Conservation (phyloP, 2,113 vertebrate genomes). For the Brachypteracias leptosomus region DNA sequence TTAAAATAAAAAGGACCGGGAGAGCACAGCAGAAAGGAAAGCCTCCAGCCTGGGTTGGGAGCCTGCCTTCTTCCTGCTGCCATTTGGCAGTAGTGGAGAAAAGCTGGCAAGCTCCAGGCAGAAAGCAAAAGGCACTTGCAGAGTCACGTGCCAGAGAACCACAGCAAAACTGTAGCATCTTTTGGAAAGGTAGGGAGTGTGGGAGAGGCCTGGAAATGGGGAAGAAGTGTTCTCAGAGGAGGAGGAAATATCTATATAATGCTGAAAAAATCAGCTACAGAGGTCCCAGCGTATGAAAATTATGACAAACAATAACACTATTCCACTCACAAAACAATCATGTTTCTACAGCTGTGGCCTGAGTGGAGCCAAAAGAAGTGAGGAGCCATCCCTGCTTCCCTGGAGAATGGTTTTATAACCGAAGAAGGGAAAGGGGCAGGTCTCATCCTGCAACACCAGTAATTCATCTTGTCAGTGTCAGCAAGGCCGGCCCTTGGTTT, state of each 20-base stretch:
- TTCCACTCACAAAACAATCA: conserved; percentile 11
- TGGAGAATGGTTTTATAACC: not conserved
- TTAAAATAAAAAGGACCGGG: not conserved
- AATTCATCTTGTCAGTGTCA: not conserved
- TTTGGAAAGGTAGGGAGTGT: not conserved
- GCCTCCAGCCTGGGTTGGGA: not conserved
- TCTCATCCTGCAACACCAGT: not conserved
- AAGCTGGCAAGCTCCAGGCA: not conserved
- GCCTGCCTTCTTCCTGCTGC: not conserved
- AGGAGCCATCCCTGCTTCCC: not conserved
- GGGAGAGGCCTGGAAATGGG: not conserved
- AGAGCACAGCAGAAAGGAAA: not conserved
- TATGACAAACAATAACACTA: conserved; percentile 16
- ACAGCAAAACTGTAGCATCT: not conserved
- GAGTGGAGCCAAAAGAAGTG: conserved; percentile 22
- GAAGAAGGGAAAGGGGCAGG: not conserved
- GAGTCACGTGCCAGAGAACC: fast-evolving
- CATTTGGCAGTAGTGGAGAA: not conserved
- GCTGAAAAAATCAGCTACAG: not conserved
- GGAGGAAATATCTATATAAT: not conserved
- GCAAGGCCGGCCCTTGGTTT: not conserved
- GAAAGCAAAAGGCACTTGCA: not conserved
- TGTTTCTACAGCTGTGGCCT: conserved; percentile 46
- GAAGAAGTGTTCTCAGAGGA: not conserved
- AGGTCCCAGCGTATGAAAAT: not conserved